Evolutionary conservation across 2,888 invertebrate genomes (phyloP).

Genomic region (Chrysolina haemoptera): DNA sequence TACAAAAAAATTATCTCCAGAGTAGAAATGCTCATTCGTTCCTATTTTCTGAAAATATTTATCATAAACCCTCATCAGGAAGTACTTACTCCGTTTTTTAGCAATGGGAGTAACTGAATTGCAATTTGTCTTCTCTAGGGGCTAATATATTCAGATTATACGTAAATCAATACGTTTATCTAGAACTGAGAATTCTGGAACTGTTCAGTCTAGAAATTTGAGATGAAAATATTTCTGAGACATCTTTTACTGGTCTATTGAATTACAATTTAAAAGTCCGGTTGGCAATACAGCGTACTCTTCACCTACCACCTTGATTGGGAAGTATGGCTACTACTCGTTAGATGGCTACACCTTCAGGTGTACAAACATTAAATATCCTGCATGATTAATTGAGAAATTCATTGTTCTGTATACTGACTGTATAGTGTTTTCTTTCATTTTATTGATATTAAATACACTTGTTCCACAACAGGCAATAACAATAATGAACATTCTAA

Average conservation of each 20-base stretch:
- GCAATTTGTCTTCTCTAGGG: not conserved
- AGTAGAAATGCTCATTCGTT: too few relatives aligned
- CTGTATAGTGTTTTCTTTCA: too few relatives aligned
- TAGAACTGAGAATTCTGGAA: not conserved
- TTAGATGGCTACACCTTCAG: constrained; percentile 26
- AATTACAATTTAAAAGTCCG: not conserved
- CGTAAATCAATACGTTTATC: not conserved
- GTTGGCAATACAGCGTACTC: not conserved
- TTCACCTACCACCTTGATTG: not conserved
- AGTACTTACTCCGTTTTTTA: too few relatives aligned
- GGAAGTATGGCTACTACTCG: constrained; percentile 12
- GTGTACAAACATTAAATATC: not conserved
- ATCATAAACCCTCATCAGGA: too few relatives aligned
- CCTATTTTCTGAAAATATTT: too few relatives aligned
- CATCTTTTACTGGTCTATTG: constrained; percentile 11
- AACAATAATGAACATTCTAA: too few relatives aligned
- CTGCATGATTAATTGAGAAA: not conserved
- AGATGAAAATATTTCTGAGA: not conserved
- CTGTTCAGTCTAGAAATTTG: not conserved
- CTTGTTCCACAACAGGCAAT: too few relatives aligned
- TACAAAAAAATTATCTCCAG: too few relatives aligned
- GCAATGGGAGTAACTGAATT: not conserved
- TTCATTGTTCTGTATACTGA: too few relatives aligned
- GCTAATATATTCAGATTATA: not conserved
- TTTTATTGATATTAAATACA: too few relatives aligned